phyloP scores from a whole-genome alignment of 2,797 vertebrate genomes.

The Percopsis omiscomaycus region DNA sequence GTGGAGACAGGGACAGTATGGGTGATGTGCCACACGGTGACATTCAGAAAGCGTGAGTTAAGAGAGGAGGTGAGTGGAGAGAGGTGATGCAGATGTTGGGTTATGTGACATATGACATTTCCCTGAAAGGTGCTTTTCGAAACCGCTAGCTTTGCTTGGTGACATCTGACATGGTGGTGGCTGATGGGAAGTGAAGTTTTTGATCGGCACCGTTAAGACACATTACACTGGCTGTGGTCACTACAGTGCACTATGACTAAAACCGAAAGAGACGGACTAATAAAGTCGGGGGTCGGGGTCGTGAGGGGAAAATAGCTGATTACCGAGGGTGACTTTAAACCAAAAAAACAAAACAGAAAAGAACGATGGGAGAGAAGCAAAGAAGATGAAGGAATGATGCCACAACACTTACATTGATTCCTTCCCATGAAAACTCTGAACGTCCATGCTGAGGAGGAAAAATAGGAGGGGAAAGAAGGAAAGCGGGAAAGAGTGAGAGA shows the following conservation, averaged over 20 bases:
- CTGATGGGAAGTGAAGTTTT: constrained; percentile 58
- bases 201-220: constrained; percentile 15
- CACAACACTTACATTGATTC: constrained; percentile 94
- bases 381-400: constrained; percentile 69
- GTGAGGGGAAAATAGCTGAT: constrained; percentile 27
- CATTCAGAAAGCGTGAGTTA: constrained; percentile 81
- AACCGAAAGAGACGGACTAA: constrained; percentile 12
- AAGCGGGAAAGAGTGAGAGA: constrained; percentile 57
- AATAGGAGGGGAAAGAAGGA: constrained; percentile 56
- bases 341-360: constrained; percentile 50
- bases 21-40: constrained; percentile 65
- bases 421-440: constrained; percentile 99
- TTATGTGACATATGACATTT: constrained; percentile 53
- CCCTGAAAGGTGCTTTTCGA: constrained; percentile 4
- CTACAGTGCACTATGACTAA: constrained; percentile 61
- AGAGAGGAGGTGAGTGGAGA: constrained; percentile 74
- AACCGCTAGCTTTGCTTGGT: constrained; percentile 10
- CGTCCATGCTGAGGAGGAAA: constrained; percentile 90
- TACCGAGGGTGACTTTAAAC: constrained; percentile 57
- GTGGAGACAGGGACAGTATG: constrained; percentile 52
- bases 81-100: constrained; percentile 65
- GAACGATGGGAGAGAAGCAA: constrained; percentile 37
- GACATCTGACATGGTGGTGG: constrained; percentile 17
- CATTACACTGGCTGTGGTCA: constrained; percentile 48
- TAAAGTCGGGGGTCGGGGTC: not conserved